Conservation (phyloP, 2,113 vertebrate species). For the Osmerus mordax region DNA sequence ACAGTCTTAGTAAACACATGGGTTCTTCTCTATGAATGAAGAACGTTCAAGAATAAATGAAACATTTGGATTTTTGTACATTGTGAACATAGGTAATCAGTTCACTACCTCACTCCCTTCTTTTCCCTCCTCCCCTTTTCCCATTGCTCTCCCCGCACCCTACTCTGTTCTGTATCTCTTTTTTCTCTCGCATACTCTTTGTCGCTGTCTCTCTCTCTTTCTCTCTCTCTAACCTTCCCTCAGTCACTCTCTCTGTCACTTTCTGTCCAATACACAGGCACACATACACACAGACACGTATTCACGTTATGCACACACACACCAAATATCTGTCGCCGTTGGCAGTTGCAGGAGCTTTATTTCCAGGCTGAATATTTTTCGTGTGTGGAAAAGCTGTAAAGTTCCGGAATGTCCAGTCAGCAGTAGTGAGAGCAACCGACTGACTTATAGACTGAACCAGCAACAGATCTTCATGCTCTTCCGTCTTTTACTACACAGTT, state of each 20-base stretch:
- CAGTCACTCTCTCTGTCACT: not conserved
- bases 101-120: not conserved
- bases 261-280: not conserved
- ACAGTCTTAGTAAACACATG: too few species aligned
- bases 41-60: too few species aligned
- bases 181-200: not conserved
- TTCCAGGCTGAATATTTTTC: constrained; percentile 40
- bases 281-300: not conserved
- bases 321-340: constrained; percentile 25
- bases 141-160: not conserved
- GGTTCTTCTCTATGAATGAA: too few species aligned
- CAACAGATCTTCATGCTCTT: constrained; percentile 38
- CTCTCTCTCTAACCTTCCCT: not conserved
- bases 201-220: not conserved
- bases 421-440: constrained; percentile 28
- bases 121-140: constrained; percentile 15
- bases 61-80: too few species aligned
- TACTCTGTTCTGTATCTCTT: constrained; percentile 2
- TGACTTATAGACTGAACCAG: constrained; percentile 37
- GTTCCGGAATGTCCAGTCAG: constrained; percentile 48
- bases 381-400: constrained; percentile 51
- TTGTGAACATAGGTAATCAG: too few species aligned
- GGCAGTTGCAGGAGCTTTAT: constrained; percentile 32
- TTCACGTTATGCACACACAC: constrained; percentile 2
- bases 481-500: constrained; percentile 45